Conservation (phyloP, 2,113 vertebrate species). For the Struthio camelus region DNA sequence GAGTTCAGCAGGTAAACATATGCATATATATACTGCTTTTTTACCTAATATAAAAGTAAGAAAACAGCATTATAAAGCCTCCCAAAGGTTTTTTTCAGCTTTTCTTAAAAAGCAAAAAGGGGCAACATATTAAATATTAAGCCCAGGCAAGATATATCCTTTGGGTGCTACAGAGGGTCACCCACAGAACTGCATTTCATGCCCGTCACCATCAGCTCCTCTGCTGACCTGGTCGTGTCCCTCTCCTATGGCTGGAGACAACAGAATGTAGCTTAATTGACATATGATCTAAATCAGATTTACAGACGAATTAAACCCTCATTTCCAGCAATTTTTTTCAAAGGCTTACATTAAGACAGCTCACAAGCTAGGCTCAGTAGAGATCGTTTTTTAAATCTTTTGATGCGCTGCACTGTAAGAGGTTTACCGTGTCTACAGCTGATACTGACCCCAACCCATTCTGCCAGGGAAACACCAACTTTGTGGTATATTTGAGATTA, state of each 20-base stretch:
- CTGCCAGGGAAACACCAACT: not conserved
- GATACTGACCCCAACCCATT: conserved; percentile 1
- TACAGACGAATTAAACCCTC: conserved; percentile 52
- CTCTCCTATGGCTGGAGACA: not conserved
- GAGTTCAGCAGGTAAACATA: not conserved
- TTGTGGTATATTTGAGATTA: not conserved
- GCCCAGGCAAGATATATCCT: not conserved
- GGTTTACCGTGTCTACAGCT: not conserved
- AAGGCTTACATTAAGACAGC: conserved; percentile 49
- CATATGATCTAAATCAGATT: conserved; percentile 57
- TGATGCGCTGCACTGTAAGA: not conserved
- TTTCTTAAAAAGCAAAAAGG: not conserved
- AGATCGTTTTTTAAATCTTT: conserved; percentile 22
- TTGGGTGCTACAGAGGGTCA: not conserved
- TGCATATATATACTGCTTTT: not conserved
- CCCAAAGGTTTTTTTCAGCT: not conserved
- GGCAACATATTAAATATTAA: not conserved
- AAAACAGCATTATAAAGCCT: not conserved
- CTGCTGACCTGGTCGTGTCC: conserved; percentile 9
- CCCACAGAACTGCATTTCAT: not conserved
- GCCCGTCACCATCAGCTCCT: not conserved
- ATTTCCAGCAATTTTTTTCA: conserved; percentile 22
- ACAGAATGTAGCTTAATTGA: conserved; percentile 26
- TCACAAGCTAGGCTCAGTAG: not conserved
- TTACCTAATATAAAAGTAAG: not conserved